These are phyloP conservation scores for Cylas formicarius DNA, from an alignment of 1,140 invertebrate genomes.

Conservation along the genomic window DNA sequence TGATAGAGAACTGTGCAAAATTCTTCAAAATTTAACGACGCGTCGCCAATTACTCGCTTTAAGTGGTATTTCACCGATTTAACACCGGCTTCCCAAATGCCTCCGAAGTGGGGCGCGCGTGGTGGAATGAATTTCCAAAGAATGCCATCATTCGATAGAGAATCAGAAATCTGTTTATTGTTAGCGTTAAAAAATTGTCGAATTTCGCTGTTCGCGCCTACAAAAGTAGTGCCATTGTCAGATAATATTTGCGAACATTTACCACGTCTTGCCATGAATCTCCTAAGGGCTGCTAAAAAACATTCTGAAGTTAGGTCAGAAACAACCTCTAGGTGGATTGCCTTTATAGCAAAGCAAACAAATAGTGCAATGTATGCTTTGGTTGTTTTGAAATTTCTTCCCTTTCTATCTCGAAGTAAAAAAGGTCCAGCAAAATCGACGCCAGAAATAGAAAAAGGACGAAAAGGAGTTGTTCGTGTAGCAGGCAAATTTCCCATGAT, in stretches of 20 bases:
- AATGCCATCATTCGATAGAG: conserved; percentile 10
- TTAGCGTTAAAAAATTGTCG: conserved; percentile 40
- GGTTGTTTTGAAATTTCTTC: conserved; percentile 24
- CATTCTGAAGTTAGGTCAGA: conserved; percentile 26
- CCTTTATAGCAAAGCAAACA: conserved; percentile 23
- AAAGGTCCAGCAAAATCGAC: conserved; percentile 39
- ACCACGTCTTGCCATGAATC: conserved; percentile 32
- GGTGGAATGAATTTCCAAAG: conserved; percentile 24
- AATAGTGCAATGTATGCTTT: conserved; percentile 29
- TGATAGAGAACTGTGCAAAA: conserved; percentile 30
- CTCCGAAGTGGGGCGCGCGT: conserved; percentile 41
- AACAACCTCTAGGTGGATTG: conserved; percentile 36
- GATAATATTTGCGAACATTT: conserved; percentile 21
- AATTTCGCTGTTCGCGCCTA: conserved; percentile 22
- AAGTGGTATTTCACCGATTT: conserved; percentile 12
- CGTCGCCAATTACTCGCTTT: neutral
- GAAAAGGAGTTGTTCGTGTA: neutral
- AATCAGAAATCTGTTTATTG: conserved; percentile 3
- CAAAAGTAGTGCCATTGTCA: conserved; percentile 34
- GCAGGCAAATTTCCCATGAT: conserved; percentile 7
- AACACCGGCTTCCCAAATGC: conserved; percentile 17
- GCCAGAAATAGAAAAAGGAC: conserved; percentile 26
- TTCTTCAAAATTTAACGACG: conserved; percentile 26
- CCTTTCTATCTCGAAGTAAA: conserved; percentile 19
- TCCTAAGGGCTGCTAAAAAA: conserved; percentile 28